Evolutionary conservation across 2,888 invertebrate genomes (phyloP).

Genomic region (Drosophila mimetica): DNA sequence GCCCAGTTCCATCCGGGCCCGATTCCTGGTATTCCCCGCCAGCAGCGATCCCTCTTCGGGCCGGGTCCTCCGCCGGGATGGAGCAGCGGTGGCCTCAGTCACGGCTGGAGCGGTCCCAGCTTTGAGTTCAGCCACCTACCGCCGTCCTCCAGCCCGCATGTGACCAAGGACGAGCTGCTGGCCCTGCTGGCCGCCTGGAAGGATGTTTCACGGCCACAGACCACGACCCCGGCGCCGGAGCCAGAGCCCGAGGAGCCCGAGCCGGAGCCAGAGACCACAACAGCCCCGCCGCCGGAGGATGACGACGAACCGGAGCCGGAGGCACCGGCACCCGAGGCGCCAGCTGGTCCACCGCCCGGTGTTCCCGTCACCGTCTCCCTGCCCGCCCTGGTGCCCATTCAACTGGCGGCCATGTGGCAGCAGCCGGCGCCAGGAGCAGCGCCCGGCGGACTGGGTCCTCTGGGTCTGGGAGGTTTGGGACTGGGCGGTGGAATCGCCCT

Average conservation of each 20-base stretch:
- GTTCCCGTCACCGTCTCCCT: conserved; percentile 82
- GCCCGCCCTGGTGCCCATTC: conserved; percentile 83
- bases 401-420: conserved; percentile 83
- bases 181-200: conserved; percentile 78
- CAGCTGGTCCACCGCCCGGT: conserved; percentile 72
- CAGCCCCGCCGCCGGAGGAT: conserved; percentile 31
- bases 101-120: conserved; percentile 56
- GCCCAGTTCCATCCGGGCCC: conserved; percentile 47
- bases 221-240: conserved; percentile 78
- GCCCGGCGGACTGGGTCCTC: conserved; percentile 43
- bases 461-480: conserved; percentile 28
- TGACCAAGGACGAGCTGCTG: conserved; percentile 80
- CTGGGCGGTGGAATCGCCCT: conserved; percentile 39
- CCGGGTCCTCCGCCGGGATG: conserved; percentile 47
- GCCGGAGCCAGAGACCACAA: conserved; percentile 81
- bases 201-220: conserved; percentile 65
- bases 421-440: conserved; percentile 53
- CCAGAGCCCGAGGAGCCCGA: conserved; percentile 63
- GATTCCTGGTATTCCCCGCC: conserved; percentile 29
- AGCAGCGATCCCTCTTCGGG: conserved; percentile 72
- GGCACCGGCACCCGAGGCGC: conserved; percentile 81
- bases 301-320: conserved; percentile 83
- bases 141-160: conserved; percentile 51
- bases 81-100: conserved; percentile 35
- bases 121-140: conserved; percentile 33